Conservation (phyloP, 1,140 invertebrate genomes). For the Teleogryllus occipitalis region DNA sequence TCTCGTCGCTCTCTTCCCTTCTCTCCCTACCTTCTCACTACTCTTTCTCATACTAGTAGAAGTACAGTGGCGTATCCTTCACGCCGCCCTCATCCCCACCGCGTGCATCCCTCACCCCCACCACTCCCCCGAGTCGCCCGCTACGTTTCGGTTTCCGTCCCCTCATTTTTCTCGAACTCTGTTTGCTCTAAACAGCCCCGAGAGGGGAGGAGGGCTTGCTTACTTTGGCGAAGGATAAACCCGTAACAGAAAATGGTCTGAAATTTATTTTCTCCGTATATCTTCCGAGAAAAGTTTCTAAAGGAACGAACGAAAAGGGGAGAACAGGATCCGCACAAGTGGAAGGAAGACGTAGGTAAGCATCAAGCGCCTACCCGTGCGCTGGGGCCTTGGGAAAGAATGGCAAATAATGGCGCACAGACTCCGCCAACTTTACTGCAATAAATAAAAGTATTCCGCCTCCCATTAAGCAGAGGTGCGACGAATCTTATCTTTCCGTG, state of each 20-base stretch:
- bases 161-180: not conserved
- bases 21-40: too few species aligned
- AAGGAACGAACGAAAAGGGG: not conserved
- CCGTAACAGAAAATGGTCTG: not conserved
- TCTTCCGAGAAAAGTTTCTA: not conserved
- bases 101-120: too few species aligned
- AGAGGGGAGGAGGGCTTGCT: not conserved
- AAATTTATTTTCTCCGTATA: conserved; percentile 6
- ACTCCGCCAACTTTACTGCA: not conserved
- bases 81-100: too few species aligned
- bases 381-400: not conserved
- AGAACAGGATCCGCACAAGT: not conserved
- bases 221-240: not conserved
- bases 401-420: not conserved
- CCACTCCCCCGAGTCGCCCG: too few species aligned
- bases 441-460: not conserved
- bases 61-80: too few species aligned
- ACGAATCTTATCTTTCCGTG: not conserved
- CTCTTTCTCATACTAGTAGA: too few species aligned
- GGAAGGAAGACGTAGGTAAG: not conserved
- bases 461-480: not conserved
- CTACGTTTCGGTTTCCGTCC: not conserved
- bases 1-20: too few species aligned
- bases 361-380: not conserved
- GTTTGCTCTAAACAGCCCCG: not conserved